Base-by-base conservation (phyloP, 2,888 invertebrate genomes). In the Lymantria monacha region DNA sequence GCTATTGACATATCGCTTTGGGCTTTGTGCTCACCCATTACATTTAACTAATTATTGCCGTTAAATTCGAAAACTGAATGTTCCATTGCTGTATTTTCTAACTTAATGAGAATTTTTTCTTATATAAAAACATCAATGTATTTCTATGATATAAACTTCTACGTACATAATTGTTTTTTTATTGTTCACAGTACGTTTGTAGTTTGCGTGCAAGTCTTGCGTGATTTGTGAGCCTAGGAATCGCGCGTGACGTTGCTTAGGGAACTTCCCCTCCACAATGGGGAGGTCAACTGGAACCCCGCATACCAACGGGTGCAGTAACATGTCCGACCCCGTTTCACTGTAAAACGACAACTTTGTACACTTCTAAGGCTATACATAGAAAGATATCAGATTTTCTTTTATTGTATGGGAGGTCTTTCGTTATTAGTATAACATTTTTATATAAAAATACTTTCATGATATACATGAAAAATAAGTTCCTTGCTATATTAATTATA, bases 191-290 rank as follows among this genome's bases (percentile, higher is more conserved):
- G 79, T 81, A 74, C 43, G 44, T 68, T 48, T 62, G 54, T 48
- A 65, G 74, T 69, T 88, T 77, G 87, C 88, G 87, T 88, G 88
- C 69, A 71, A 57, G 66, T 72, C 72, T 89, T 74, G 88, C 89
- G 90, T 90, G 90, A 87, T 90, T 87, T 86, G 87, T 86, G 79
- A 72, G 76, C 75, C 76, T 78, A 74, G 77, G 78, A 81, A 82
- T 83, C 76, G 84, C 84, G 86, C 85, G 87, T 88, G 87, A 87
- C 86, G 86, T 81, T 70, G 79, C 78, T 76, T 69, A 74, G 84
- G 84, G 79, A 77, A 74, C 79, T 72, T 74, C 69, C 76, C 81
- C 79, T 72, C 72, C 67, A 69, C 69, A 63, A 54, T 46, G 57
- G 56, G 79, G 85, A 82, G 82, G 81, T 76, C 79, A 79, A 71